These are phyloP conservation scores for Calameuta idolon DNA, from an alignment of 2,888 invertebrate species.

Conservation along the genomic window DNA sequence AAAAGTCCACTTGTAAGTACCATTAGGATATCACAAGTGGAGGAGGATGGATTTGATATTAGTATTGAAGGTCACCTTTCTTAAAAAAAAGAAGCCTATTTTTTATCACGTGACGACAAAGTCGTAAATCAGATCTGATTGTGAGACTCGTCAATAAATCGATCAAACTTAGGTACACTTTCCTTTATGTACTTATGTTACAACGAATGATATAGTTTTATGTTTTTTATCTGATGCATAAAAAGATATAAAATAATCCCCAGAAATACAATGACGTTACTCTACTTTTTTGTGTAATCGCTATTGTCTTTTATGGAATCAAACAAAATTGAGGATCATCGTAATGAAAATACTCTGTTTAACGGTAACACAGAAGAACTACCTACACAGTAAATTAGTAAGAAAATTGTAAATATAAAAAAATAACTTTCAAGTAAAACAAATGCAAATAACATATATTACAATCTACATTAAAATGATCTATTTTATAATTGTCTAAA, in stretches of 20 bases:
- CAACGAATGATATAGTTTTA: too few relatives aligned
- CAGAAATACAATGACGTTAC: not conserved
- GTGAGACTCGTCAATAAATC: too few relatives aligned
- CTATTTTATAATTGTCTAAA: not conserved
- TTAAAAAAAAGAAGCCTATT: not conserved
- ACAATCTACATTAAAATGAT: not conserved
- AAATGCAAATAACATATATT: not conserved
- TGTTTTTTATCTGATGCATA: too few relatives aligned
- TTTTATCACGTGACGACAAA: not conserved
- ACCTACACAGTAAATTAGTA: too few relatives aligned
- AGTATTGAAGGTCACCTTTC: not conserved
- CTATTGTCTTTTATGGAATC: not conserved
- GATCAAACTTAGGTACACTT: not conserved
- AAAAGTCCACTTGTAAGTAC: not conserved
- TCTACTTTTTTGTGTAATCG: not conserved
- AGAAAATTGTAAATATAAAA: not conserved
- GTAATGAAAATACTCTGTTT: not conserved
- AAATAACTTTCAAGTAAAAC: not conserved
- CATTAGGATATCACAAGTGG: not conserved
- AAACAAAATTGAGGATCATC: not conserved
- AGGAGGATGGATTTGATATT: not conserved
- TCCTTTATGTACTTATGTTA: not conserved
- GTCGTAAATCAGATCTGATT: not conserved
- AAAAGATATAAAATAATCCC: not conserved
- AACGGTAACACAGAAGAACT: not conserved